These are phyloP conservation scores for Trichonephila inaurata DNA, from an alignment of 1,140 invertebrate species.

Conservation along the genomic window DNA sequence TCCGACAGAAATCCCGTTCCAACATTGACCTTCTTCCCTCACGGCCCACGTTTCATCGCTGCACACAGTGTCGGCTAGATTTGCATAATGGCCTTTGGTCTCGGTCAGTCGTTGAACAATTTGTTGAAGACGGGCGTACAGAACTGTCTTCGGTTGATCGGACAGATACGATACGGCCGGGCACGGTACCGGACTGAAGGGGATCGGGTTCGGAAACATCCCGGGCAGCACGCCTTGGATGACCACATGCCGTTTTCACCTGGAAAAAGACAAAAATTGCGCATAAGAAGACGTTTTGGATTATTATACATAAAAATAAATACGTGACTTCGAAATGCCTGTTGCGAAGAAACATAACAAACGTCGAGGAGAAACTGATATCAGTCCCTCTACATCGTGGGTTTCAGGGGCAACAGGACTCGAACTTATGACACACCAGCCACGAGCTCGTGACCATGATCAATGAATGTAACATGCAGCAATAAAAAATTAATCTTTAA, in stretches of 20 bases:
- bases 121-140: conserved; percentile 83
- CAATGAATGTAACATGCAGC: too few species aligned
- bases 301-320: neutral
- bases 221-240: conserved; percentile 68
- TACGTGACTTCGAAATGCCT: too few species aligned
- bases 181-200: neutral
- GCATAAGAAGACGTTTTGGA: neutral
- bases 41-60: conserved; percentile 82
- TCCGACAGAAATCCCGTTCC: conserved; percentile 64
- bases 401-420: too few species aligned
- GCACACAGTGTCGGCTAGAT: conserved; percentile 86
- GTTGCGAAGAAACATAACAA: too few species aligned
- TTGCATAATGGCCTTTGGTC: conserved; percentile 86
- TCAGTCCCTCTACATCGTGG: too few species aligned
- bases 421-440: too few species aligned
- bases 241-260: conserved; percentile 77
- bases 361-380: too few species aligned
- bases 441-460: too few species aligned
- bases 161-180: conserved; percentile 58
- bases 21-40: conserved; percentile 81
- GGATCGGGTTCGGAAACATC: conserved; percentile 19
- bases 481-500: too few species aligned
- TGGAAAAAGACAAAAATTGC: conserved; percentile 5
- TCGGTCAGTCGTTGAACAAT: conserved; percentile 86
- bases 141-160: conserved; percentile 40